Evolutionary conservation across 1,140 invertebrate genomes (phyloP).

Genomic region (Phortica variegata): DNA sequence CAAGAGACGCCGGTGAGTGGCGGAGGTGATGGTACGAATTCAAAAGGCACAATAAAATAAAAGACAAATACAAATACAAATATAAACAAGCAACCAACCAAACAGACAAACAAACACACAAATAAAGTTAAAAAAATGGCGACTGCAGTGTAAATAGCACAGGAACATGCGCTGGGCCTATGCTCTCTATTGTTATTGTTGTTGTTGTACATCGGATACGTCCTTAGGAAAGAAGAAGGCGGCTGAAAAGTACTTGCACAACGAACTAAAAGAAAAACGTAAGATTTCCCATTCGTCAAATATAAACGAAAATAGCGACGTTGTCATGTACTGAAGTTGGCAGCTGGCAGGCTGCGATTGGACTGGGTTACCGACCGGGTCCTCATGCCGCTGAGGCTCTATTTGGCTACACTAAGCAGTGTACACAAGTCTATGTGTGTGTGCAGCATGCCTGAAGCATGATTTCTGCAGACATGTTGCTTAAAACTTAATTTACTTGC

Average conservation of each 20-base stretch:
- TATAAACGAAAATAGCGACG: conserved; percentile 36
- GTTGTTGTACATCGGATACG: too few relatives aligned
- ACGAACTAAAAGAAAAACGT: conserved; percentile 45
- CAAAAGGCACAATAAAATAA: conserved; percentile 42
- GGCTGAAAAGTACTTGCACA: conserved; percentile 42
- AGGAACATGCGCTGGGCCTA: too few relatives aligned
- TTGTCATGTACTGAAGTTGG: conserved; percentile 22
- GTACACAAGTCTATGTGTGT: neutral
- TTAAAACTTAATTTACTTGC: conserved; percentile 49
- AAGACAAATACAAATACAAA: conserved; percentile 44
- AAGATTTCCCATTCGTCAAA: conserved; percentile 52
- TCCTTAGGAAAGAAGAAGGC: too few relatives aligned
- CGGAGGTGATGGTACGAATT: conserved; percentile 21
- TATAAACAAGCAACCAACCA: conserved; percentile 26
- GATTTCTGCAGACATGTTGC: conserved; percentile 53
- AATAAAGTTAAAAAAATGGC: conserved; percentile 19
- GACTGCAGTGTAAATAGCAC: conserved; percentile 46
- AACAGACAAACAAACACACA: conserved; percentile 16
- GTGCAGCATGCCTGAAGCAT: conserved; percentile 38
- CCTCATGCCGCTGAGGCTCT: too few relatives aligned
- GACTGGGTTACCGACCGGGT: too few relatives aligned
- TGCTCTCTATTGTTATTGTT: too few relatives aligned
- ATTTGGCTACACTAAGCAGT: too few relatives aligned
- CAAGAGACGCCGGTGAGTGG: conserved; percentile 36
- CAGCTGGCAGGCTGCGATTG: conserved; percentile 26